Conservation (phyloP, 2,797 vertebrate species). For the Acipenser transmontanus region DNA sequence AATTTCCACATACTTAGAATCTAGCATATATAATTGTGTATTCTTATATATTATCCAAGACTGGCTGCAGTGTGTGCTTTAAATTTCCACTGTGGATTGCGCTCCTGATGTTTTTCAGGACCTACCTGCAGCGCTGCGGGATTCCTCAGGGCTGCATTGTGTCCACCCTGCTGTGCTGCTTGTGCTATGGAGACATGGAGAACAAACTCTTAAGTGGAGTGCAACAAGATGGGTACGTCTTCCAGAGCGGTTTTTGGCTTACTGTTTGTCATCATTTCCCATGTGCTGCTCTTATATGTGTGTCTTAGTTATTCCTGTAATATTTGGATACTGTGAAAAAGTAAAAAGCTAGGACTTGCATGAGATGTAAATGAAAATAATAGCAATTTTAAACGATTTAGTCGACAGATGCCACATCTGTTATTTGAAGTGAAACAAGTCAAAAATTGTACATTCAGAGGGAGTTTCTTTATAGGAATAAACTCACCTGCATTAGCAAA, state of each 20-base stretch:
- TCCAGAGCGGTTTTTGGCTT: no score
- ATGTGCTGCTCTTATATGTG: neutral
- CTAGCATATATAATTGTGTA: neutral
- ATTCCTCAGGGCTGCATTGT: conserved; percentile 86
- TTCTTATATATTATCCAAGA: neutral
- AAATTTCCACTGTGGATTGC: neutral
- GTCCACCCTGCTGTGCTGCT: conserved; percentile 82
- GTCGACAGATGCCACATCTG: no score
- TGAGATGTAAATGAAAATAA: no score
- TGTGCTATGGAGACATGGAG: conserved; percentile 95
- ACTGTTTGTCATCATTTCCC: neutral
- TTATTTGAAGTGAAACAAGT: no score
- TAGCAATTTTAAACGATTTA: no score
- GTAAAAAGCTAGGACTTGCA: no score
- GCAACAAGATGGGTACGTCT: conserved; percentile 65
- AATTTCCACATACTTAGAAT: neutral
- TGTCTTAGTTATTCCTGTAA: neutral
- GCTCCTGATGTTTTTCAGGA: conserved; percentile 49
- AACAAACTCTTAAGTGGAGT: conserved; percentile 59
- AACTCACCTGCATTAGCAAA: no score
- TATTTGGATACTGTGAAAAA: no score
- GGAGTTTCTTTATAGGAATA: no score
- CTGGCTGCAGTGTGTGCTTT: neutral
- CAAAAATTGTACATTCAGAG: no score
- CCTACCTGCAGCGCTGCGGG: conserved; percentile 73